These are phyloP conservation scores for Brachionus plicatilis DNA, from an alignment of 1,140 invertebrate species.

Conservation along the genomic window DNA sequence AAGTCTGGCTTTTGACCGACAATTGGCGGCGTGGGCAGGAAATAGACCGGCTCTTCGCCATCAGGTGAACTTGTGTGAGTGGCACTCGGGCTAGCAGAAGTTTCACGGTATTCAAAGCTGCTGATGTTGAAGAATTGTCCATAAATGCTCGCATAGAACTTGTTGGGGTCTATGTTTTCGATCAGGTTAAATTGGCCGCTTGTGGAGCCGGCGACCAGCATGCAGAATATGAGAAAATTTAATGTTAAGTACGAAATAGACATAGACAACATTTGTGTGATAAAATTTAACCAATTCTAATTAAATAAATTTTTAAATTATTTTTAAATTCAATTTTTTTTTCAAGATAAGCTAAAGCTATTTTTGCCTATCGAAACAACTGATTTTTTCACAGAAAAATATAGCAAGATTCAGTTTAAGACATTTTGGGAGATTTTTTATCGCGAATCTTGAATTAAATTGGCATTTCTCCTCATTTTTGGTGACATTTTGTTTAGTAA, in stretches of 20 bases:
- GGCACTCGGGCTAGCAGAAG: neutral
- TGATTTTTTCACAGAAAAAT: neutral
- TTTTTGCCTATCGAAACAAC: neutral
- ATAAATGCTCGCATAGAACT: neutral
- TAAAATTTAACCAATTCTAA: neutral
- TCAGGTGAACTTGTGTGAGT: neutral
- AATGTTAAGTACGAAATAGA: neutral
- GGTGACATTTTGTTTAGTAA: neutral
- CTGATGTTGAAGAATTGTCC: neutral
- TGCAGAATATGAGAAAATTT: neutral
- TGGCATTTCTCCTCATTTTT: neutral
- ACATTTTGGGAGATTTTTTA: neutral
- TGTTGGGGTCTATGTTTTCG: neutral
- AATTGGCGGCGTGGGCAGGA: neutral
- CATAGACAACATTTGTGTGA: constrained; percentile 13
- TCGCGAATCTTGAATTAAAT: neutral
- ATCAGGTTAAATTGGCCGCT: neutral
- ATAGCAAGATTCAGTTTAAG: neutral
- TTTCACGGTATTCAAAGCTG: no score
- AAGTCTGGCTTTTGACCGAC: neutral
- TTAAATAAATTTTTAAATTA: constrained; percentile 2
- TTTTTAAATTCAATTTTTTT: neutral
- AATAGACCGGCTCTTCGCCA: neutral
- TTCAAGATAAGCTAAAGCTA: neutral
- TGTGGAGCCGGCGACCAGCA: neutral